phyloP scores from a whole-genome alignment of 2,888 invertebrate genomes.

The Neelides folsomi region DNA sequence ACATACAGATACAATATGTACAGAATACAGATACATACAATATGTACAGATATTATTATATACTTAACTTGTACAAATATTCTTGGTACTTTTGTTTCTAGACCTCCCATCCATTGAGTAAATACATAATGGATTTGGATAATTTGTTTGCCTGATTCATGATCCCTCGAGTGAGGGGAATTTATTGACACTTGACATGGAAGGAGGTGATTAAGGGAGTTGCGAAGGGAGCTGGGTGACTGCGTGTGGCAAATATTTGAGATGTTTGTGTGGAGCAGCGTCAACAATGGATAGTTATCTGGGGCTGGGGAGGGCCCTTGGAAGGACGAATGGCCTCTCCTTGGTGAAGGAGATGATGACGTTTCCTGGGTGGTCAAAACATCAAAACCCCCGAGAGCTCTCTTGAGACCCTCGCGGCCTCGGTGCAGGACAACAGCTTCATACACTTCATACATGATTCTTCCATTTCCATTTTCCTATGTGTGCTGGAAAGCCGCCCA shows the following conservation, averaged over 20 bases:
- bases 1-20: no score
- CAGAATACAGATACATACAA: no score
- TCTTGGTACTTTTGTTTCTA: no score
- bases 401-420: slow-evolving; percentile 3
- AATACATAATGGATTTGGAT: no score
- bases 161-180: no score
- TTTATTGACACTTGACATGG: not conserved
- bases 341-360: slow-evolving; percentile 13
- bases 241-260: slow-evolving; percentile 1
- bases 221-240: not conserved
- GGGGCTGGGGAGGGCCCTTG: slow-evolving; percentile 6
- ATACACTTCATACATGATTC: slow-evolving; percentile 14
- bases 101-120: no score
- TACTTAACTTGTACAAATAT: no score
- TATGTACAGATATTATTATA: no score
- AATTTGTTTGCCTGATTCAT: no score
- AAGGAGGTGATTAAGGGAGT: not conserved
- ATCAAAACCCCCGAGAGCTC: slow-evolving; percentile 13
- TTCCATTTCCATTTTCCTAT: slow-evolving; percentile 11
- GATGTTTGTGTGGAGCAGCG: not conserved
- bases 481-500: slow-evolving; percentile 7
- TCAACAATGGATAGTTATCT: slow-evolving; percentile 7
- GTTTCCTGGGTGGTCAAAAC: slow-evolving; percentile 15
- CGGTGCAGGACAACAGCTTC: slow-evolving; percentile 11
- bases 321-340: slow-evolving; percentile 4